A percentile compares a stretch with the other conserved stretches of the same genome.
Evolutionary conservation across 2,113 vertebrate genomes (phyloP).

Genomic region (Micronisus gabar): DNA sequence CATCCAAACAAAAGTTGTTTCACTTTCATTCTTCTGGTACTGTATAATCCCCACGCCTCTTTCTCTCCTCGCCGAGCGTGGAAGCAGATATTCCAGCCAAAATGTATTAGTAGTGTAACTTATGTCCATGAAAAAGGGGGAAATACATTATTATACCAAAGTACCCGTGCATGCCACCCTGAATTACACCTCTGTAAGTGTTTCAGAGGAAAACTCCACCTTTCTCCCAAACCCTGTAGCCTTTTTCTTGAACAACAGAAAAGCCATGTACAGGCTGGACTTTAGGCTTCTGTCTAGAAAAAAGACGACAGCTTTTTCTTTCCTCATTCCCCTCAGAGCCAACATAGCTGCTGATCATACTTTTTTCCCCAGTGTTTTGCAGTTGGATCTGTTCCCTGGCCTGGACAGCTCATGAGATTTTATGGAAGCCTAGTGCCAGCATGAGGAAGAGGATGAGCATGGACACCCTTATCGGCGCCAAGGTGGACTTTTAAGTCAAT

Average conservation of each 20-base stretch:
- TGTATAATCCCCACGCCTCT: neutral
- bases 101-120: neutral
- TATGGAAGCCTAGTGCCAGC: neutral
- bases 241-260: neutral
- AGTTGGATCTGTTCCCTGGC: neutral
- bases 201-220: neutral
- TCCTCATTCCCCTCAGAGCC: neutral
- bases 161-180: neutral
- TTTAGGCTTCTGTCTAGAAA: neutral
- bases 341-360: neutral
- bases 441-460: neutral
- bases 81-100: neutral
- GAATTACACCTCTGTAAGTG: neutral
- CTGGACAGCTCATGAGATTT: neutral
- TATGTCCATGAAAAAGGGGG: neutral
- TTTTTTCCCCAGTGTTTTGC: neutral
- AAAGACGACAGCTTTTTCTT: neutral
- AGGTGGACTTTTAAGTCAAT: neutral
- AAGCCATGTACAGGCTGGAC: neutral
- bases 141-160: neutral
- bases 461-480: neutral
- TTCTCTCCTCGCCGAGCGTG: fast-evolving
- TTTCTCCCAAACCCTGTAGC: neutral
- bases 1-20: neutral
- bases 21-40: neutral